These are phyloP conservation scores for Dasysyrphus tricinctus DNA, from an alignment of 2,888 invertebrate genomes.

Conservation along the genomic window DNA sequence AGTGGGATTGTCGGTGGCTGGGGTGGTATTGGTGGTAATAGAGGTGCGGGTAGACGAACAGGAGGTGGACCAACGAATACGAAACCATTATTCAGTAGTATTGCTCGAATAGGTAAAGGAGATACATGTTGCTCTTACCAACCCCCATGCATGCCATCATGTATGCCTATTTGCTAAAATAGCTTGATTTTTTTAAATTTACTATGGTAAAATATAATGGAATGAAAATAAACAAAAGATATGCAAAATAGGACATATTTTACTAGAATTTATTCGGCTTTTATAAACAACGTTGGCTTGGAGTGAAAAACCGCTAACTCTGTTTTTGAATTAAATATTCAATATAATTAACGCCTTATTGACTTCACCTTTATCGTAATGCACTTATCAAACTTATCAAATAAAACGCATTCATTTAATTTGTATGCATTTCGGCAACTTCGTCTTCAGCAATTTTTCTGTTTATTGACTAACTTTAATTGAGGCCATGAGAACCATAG, in stretches of 20 bases:
- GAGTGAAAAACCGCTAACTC: no score
- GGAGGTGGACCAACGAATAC: conserved; percentile 30
- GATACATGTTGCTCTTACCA: conserved; percentile 9
- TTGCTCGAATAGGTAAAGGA: conserved; percentile 52
- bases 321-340: no score
- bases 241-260: not conserved
- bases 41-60: conserved; percentile 24
- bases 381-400: no score
- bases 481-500: no score
- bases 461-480: no score
- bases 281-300: no score
- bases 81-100: conserved; percentile 43
- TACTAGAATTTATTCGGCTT: not conserved
- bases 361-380: no score
- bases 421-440: no score
- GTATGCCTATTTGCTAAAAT: conserved; percentile 48
- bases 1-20: conserved; percentile 20
- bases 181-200: not conserved
- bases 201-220: not conserved
- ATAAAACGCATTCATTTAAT: no score
- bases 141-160: conserved; percentile 22
- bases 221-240: not conserved
- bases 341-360: no score
- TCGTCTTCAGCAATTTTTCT: no score
- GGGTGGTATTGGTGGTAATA: conserved; percentile 45